These are phyloP conservation scores for Ancistrus triradiatus DNA, from an alignment of 2,113 vertebrate species.

Conservation along the genomic window DNA sequence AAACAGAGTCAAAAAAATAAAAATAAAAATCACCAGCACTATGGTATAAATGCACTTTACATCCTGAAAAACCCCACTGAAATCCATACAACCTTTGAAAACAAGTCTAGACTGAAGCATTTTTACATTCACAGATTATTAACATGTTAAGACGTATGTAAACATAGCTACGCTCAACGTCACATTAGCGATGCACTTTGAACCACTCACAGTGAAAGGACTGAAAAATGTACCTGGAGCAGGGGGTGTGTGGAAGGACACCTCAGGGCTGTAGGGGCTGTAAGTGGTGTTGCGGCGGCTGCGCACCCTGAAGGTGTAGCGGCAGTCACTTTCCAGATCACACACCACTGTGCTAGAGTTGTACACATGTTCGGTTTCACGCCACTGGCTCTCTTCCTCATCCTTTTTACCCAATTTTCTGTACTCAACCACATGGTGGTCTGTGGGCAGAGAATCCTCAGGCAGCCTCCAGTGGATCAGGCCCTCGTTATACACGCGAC, in stretches of 20 bases:
- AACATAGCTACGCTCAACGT: no score
- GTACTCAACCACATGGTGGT: slow-evolving; percentile 85
- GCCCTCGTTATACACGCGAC: slow-evolving; percentile 84
- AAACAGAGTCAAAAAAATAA: no score
- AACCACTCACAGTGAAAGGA: no score
- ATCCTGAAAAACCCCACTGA: no score
- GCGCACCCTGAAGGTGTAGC: slow-evolving; percentile 83
- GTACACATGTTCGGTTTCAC: slow-evolving; percentile 67
- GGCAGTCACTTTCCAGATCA: slow-evolving; percentile 73
- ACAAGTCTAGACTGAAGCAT: no score
- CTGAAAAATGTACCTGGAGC: slow-evolving; percentile 90
- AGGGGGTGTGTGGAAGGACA: slow-evolving; percentile 82
- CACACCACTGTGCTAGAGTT: slow-evolving; percentile 73
- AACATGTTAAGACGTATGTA: no score
- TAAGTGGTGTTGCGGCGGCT: slow-evolving; percentile 78
- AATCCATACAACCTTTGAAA: no score
- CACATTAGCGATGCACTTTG: no score
- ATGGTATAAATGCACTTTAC: no score
- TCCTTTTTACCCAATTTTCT: slow-evolving; percentile 68
- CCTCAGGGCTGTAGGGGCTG: slow-evolving; percentile 83
- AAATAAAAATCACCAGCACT: no score
- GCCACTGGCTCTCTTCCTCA: slow-evolving; percentile 75
- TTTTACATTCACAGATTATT: no score
- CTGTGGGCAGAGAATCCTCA: slow-evolving; percentile 74
- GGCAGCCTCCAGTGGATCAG: slow-evolving; percentile 82